Base-by-base conservation (phyloP, 2,888 invertebrate species). In the Dendrolimus houi region DNA sequence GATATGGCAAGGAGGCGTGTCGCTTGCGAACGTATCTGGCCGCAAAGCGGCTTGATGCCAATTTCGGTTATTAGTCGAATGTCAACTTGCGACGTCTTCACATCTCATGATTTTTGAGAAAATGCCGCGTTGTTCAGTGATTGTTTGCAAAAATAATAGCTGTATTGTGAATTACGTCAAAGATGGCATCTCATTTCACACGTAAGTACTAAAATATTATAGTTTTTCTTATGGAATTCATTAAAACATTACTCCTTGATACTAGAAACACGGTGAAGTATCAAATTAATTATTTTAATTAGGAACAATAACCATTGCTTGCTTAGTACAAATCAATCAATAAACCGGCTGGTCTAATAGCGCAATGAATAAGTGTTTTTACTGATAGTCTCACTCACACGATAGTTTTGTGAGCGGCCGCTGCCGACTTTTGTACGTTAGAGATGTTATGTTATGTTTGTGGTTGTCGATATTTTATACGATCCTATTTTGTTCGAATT, bases 101-200 rank as follows among this genome's bases (percentile, higher is more conserved):
- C 17, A 17, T 17, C 17, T 17, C 17, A 47, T 2, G 47, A 47
- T 1, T 47, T 47, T 17, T 54, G 41, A 54, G 2, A 54, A 3
- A 57, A 57, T 54, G 47, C 54, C 57, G 13, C 54, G 40, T 53
- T 57, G 54, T 57, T 57, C 53, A 42, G 29, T 54, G 41, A 41
- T 54, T 58, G 54, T 58, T 56, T 59, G 58, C 29, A 56, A 56
- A 55, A 56, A 56, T 54, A 56, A 40, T 42, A 59, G 54, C 55
- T 55, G 10, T 59, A 54, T 52, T 56, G 56, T 59, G 58, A 59
- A 59, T 56, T 59, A 59, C 41, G 41, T 8, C 52, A 54, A 56
- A 53, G 47, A 56, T 56, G 56, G 56, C 54, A 56, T 59, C 52
- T 56, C 58, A 55, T 59, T 59, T 59, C 58, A 59, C 42, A 56